Base-by-base conservation (phyloP, 2,113 vertebrate genomes). In the Cettia cetti region DNA sequence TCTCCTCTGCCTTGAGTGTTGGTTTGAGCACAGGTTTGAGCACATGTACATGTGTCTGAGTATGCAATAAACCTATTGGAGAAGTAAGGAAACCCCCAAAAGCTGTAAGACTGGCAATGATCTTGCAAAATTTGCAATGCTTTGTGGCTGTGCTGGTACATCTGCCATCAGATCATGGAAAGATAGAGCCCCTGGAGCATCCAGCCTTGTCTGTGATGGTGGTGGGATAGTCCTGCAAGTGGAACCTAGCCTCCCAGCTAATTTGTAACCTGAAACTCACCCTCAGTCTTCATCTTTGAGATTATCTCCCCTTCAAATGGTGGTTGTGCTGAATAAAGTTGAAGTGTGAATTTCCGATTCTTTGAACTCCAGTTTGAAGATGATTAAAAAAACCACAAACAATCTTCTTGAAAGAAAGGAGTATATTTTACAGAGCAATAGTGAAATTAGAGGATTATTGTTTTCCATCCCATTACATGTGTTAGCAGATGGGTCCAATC, bases 1-100 rank as follows among this genome's bases (percentile, higher is more conserved):
- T 16, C 24, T 81, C n/a, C 13, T 77, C 70, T 81, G 40, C 22
- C 26, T 49, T 49, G 23, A 57, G 18, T 39, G 20, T 68, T 76
- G 12, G 33, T 49, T 69, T 79, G 20, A 63, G 31, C 70, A 16
- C 1, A 0, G 12, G 33, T 49, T 69, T 79, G 20, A 63, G 31
- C 70, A 16, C 1, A 0, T 27, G 5, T 28, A 2, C 37, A 5
- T 0, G 0, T 39, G 11, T 13, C 65, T 44, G 9, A 37, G 20
- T 21, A 9, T 53, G 31, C 40, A 19, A 7, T 19, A 31, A 50
- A 66, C n/a, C 26, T 9, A 4, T 18, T 66, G 39, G 19, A 80
- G 47, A 65, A 63, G n/a, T 37, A 16, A 74, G 56, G 35, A 66
- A 56, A 66, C 57, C 10, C 10, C 54, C 14, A 31, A 75, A 83